Percentiles rank a stretch among this genome's conserved stretches.
phyloP scores from a whole-genome alignment of 2,888 invertebrate genomes.

The Cosmopolites sordidus region DNA sequence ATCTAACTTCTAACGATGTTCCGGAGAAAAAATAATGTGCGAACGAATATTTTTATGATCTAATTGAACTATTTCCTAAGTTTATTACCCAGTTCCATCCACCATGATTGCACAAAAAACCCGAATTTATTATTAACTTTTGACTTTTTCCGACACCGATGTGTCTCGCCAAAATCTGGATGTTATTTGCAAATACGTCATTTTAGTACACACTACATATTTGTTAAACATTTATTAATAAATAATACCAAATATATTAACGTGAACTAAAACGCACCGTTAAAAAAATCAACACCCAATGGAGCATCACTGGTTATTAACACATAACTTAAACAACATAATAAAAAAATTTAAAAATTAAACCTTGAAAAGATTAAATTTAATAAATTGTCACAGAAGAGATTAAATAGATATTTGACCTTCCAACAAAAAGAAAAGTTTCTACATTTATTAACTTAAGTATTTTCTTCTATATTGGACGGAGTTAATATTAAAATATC shows the following conservation, averaged over 20 bases:
- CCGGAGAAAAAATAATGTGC: slow-evolving; percentile 28
- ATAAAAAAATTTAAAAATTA: slow-evolving; percentile 14
- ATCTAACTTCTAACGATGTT: slow-evolving; percentile 45
- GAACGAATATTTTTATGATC: slow-evolving; percentile 6
- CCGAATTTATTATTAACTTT: slow-evolving; percentile 53
- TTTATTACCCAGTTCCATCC: slow-evolving; percentile 40
- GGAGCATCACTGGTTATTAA: background rate
- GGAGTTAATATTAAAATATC: slow-evolving; percentile 22
- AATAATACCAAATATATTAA: too few relatives aligned
- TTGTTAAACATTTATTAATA: too few relatives aligned
- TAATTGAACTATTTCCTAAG: slow-evolving; percentile 36
- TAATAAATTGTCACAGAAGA: slow-evolving; percentile 39
- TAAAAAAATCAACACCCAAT: background rate
- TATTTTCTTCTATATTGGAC: slow-evolving; percentile 33
- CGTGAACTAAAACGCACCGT: too few relatives aligned
- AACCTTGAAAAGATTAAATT: slow-evolving; percentile 31
- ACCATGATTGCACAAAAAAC: slow-evolving; percentile 81
- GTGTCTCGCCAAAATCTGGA: slow-evolving; percentile 19
- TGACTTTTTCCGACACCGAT: slow-evolving; percentile 9
- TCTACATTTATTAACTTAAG: slow-evolving; percentile 11
- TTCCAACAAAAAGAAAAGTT: slow-evolving; percentile 31
- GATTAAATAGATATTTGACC: slow-evolving; percentile 32
- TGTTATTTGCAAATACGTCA: background rate
- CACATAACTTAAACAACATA: background rate
- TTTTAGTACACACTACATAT: background rate